Conservation (phyloP, 2,888 invertebrate species). For the Gibbula magus region DNA sequence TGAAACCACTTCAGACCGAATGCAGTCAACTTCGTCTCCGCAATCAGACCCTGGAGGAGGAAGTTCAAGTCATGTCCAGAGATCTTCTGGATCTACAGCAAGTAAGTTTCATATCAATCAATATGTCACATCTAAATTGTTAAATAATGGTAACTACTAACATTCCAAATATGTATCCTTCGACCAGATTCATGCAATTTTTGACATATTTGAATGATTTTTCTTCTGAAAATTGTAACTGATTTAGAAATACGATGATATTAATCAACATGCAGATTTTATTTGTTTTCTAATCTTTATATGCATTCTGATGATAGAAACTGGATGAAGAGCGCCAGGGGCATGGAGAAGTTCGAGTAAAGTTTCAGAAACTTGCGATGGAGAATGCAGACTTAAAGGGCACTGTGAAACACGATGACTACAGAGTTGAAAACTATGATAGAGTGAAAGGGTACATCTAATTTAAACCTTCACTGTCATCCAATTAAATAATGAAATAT, state of each 20-base stretch:
- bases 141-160: too few relatives aligned
- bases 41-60: constrained; percentile 59
- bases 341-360: constrained; percentile 66
- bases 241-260: neutral
- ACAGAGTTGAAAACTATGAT: constrained; percentile 73
- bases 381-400: constrained; percentile 65
- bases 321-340: constrained; percentile 64
- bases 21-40: constrained; percentile 62
- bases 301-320: constrained; percentile 46
- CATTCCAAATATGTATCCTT: too few relatives aligned
- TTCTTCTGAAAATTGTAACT: neutral
- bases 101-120: constrained; percentile 42
- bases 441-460: constrained; percentile 67
- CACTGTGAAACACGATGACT: constrained; percentile 68
- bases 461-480: neutral
- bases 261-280: too few relatives aligned
- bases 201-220: too few relatives aligned
- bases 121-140: too few relatives aligned
- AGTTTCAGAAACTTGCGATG: constrained; percentile 65
- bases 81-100: constrained; percentile 60
- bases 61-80: constrained; percentile 50
- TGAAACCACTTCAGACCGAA: constrained; percentile 68
- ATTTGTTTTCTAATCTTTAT: too few relatives aligned
- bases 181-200: too few relatives aligned
- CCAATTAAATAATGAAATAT: neutral